Percentiles rank a stretch among this genome's conserved stretches.
phyloP scores from a whole-genome alignment of 1,140 invertebrate genomes.

The Solen grandis region DNA sequence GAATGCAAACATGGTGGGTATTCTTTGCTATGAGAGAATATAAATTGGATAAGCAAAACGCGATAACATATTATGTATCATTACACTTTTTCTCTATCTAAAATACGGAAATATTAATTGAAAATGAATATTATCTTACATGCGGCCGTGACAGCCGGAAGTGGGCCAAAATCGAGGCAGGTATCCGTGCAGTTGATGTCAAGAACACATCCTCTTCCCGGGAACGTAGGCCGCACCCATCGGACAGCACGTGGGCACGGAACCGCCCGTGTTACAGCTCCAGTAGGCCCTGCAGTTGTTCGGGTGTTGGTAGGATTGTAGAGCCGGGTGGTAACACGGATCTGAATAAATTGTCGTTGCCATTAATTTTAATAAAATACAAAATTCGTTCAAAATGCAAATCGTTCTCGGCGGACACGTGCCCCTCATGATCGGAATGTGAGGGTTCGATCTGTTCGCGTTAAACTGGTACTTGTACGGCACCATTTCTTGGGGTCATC shows the following conservation, averaged over 20 bases:
- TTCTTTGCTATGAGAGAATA: neutral
- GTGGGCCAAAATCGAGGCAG: conserved; percentile 45
- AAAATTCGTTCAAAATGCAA: no score
- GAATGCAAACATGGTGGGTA: neutral
- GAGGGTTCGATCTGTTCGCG: neutral
- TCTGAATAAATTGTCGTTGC: conserved; percentile 38
- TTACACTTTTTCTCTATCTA: no score
- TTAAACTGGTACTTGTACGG: neutral
- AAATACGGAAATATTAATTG: no score
- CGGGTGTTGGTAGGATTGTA: conserved; percentile 22
- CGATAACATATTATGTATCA: neutral
- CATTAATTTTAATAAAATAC: no score
- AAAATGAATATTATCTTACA: conserved; percentile 21
- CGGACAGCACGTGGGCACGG: conserved; percentile 39
- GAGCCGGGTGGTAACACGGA: conserved; percentile 24
- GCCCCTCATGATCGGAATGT: no score
- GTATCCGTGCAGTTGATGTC: conserved; percentile 44
- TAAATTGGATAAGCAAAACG: neutral
- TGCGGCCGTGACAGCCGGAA: neutral
- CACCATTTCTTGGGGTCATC: neutral
- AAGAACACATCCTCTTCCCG: conserved; percentile 23
- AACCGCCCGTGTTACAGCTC: conserved; percentile 19
- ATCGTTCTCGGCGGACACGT: no score
- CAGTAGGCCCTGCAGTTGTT: conserved; percentile 40
- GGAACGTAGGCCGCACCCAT: conserved; percentile 15